These are phyloP conservation scores for Epinephelus moara DNA, from an alignment of 2,113 vertebrate genomes.

Conservation along the genomic window DNA sequence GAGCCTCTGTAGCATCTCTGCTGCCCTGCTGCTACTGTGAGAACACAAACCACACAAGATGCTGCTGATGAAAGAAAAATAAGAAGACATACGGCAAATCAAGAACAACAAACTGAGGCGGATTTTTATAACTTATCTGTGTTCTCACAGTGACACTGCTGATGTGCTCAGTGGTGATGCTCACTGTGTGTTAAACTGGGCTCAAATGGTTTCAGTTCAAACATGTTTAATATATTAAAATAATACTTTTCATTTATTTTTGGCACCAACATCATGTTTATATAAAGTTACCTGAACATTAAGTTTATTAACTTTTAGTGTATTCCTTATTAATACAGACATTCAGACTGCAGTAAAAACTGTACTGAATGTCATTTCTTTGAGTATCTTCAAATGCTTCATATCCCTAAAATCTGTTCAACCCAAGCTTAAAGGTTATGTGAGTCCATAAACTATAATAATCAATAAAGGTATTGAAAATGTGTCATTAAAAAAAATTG, in stretches of 20 bases:
- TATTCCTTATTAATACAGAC: background rate
- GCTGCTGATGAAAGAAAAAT: constrained; percentile 5
- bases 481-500: no score
- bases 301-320: background rate
- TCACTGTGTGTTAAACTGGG: background rate
- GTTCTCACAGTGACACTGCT: no score
- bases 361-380: no score
- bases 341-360: no score
- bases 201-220: background rate
- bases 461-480: no score
- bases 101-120: background rate
- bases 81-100: background rate
- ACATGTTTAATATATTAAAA: background rate
- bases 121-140: no score
- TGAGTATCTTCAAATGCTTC: no score
- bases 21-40: constrained; percentile 33
- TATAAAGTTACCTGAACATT: background rate
- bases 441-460: no score
- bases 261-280: background rate
- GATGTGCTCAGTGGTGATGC: background rate
- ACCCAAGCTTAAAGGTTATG: no score
- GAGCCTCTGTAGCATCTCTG: constrained; percentile 28
- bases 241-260: background rate
- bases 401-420: no score
- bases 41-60: constrained; percentile 57